Conservation (phyloP, 2,888 invertebrate species). For the Thecocarcelia acutangulata region DNA sequence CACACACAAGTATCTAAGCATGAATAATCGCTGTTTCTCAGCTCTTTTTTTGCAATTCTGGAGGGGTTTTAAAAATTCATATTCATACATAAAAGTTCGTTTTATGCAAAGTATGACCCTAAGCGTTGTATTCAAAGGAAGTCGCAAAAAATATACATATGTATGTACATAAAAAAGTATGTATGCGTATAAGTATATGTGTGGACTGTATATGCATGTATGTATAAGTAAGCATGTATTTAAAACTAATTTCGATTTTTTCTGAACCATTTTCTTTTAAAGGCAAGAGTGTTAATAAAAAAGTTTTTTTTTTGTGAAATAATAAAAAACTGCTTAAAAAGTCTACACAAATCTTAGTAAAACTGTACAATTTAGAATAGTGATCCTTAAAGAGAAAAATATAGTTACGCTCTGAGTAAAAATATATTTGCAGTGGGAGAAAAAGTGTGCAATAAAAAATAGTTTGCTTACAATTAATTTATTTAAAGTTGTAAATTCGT, state of each 20-base stretch:
- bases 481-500: too few species aligned
- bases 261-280: neutral
- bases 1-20: neutral
- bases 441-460: too few species aligned
- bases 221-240: neutral
- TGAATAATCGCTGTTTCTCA: slow-evolving; percentile 21
- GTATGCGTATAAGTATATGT: slow-evolving; percentile 19
- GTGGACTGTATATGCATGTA: too few species aligned
- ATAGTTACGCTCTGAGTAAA: too few species aligned
- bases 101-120: slow-evolving; percentile 59
- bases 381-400: too few species aligned
- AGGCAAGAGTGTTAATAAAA: slow-evolving; percentile 37
- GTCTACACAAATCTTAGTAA: neutral
- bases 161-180: slow-evolving; percentile 43
- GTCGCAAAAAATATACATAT: slow-evolving; percentile 16
- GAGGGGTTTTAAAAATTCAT: slow-evolving; percentile 40
- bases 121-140: slow-evolving; percentile 41
- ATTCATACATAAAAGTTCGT: slow-evolving; percentile 24
- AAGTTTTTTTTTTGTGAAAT: slow-evolving; percentile 13
- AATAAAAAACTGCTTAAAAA: slow-evolving; percentile 7
- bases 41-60: slow-evolving; percentile 36
- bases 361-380: too few species aligned
- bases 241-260: neutral
- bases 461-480: too few species aligned
- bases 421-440: too few species aligned